Percentiles rank a stretch among this genome's conserved stretches.
Conservation (phyloP, 2,797 vertebrate genomes). For the Pampus argenteus region DNA sequence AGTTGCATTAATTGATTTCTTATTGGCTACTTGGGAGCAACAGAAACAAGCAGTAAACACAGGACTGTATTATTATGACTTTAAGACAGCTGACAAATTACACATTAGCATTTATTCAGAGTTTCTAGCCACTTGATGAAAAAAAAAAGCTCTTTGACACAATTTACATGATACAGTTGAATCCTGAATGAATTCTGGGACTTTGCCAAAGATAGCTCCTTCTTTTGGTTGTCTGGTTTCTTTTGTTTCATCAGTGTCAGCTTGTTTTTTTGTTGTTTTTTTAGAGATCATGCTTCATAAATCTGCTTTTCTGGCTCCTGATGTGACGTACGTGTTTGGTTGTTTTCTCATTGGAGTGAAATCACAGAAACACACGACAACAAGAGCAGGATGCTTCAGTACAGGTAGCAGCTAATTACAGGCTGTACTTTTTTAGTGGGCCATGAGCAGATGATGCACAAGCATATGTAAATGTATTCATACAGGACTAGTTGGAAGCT, state of each 20-base stretch:
- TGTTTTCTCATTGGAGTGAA: constrained; percentile 25
- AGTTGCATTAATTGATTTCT: background rate
- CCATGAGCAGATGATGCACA: constrained; percentile 29
- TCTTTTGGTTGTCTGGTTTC: constrained; percentile 10
- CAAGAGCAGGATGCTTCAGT: constrained; percentile 56
- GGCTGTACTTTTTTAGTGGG: constrained; percentile 18
- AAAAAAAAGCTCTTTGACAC: background rate
- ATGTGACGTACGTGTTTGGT: constrained; percentile 7
- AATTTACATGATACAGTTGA: constrained; percentile 35
- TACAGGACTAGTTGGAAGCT: constrained; percentile 24
- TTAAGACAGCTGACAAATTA: background rate
- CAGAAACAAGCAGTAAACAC: background rate
- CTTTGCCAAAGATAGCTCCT: constrained; percentile 36
- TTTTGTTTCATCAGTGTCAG: constrained; percentile 7
- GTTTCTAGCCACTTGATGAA: no score
- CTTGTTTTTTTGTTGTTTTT: no score
- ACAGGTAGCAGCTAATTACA: constrained; percentile 52
- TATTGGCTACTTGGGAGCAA: background rate
- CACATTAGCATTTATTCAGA: background rate
- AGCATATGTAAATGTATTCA: constrained; percentile 41
- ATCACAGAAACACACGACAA: constrained; percentile 24
- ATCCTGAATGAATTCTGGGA: constrained; percentile 28
- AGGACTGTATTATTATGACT: background rate
- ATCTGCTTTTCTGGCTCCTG: constrained; percentile 26
- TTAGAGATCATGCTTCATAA: background rate